phyloP scores from a whole-genome alignment of 2,113 vertebrate genomes.

The Pelusios castaneus region DNA sequence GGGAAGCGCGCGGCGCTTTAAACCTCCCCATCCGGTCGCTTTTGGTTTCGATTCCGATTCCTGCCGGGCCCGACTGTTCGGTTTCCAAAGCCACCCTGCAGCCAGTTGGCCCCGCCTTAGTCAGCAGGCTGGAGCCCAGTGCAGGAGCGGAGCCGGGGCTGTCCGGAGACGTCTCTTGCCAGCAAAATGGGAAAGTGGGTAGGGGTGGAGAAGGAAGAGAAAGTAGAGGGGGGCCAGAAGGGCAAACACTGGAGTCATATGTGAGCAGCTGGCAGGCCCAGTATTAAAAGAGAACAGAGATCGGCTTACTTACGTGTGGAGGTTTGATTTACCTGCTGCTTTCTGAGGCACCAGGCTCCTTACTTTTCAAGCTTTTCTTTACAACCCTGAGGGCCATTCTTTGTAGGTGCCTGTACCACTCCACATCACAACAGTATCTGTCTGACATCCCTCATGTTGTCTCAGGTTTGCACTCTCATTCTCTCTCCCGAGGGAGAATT shows the following conservation, averaged over 20 bases:
- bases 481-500: no score
- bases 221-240: no score
- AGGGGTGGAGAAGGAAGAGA: background rate
- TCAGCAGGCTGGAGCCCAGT: no score
- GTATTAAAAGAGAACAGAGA: no score
- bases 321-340: background rate
- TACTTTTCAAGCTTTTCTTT: background rate
- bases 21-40: accelerated
- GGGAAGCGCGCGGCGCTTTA: background rate
- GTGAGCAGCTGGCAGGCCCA: no score
- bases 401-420: background rate
- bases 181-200: background rate
- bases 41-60: slow-evolving; percentile 81
- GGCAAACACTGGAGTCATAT: no score
- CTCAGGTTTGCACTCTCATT: no score
- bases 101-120: no score
- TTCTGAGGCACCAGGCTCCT: background rate
- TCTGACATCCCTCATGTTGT: no score
- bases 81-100: background rate
- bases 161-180: background rate
- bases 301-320: background rate
- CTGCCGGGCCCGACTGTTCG: background rate
- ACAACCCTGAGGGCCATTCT: background rate
- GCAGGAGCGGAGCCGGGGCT: no score
- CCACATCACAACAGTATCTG: background rate